A percentile compares a stretch with the other conserved stretches of the same genome.
These are phyloP conservation scores for Physocephala rufipes DNA, from an alignment of 2,888 invertebrate genomes.

Conservation along the genomic window DNA sequence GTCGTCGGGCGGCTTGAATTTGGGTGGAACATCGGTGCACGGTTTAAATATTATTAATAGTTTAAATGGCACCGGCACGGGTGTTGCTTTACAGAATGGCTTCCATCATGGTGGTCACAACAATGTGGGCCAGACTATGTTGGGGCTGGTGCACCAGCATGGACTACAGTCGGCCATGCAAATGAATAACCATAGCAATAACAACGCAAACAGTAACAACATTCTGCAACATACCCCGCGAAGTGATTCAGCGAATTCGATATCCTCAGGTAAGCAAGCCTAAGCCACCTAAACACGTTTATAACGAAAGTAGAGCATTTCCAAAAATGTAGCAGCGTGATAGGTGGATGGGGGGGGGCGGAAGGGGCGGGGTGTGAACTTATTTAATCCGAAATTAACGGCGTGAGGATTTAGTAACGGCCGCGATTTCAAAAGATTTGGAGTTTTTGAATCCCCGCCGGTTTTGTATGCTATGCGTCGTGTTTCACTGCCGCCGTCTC, in stretches of 20 bases:
- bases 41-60: slow-evolving; percentile 28
- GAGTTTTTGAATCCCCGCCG: too few relatives aligned
- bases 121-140: slow-evolving; percentile 21
- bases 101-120: slow-evolving; percentile 45
- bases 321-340: too few relatives aligned
- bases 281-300: too few relatives aligned
- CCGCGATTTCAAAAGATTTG: too few relatives aligned
- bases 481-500: too few relatives aligned
- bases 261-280: slow-evolving; percentile 66
- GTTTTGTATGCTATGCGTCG: too few relatives aligned
- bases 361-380: too few relatives aligned
- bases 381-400: too few relatives aligned
- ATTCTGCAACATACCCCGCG: slow-evolving; percentile 63
- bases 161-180: slow-evolving; percentile 53
- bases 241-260: slow-evolving; percentile 65
- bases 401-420: too few relatives aligned
- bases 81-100: slow-evolving; percentile 48
- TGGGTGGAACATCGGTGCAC: slow-evolving; percentile 11
- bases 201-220: slow-evolving; percentile 41
- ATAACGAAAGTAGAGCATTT: too few relatives aligned
- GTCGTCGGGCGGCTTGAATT: background rate
- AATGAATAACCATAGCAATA: slow-evolving; percentile 41
- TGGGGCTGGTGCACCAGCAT: slow-evolving; percentile 44
- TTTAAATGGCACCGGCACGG: slow-evolving; percentile 36
- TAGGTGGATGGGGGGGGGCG: background rate